Percentiles rank a stretch among this genome's conserved stretches.
phyloP scores from a whole-genome alignment of 1,140 invertebrate genomes.

The Teleogryllus occipitalis region DNA sequence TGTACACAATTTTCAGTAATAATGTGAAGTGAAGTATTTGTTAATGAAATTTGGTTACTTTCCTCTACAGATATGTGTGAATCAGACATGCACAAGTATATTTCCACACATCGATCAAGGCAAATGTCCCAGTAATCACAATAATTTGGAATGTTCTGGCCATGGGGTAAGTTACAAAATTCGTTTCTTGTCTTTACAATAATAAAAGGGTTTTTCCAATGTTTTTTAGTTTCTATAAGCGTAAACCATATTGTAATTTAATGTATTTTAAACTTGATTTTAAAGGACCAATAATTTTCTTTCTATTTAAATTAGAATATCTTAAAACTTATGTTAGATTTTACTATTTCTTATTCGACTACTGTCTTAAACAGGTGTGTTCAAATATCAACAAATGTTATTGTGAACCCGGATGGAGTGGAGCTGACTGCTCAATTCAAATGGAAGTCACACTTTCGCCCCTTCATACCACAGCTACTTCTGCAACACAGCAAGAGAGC shows the following conservation, averaged over 20 bases:
- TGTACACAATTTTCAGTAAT: too few relatives aligned
- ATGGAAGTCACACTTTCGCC: conserved; percentile 52
- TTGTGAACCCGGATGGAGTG: conserved; percentile 82
- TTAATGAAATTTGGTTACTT: background rate
- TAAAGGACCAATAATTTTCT: background rate
- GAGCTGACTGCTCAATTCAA: conserved; percentile 76
- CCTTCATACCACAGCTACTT: conserved; percentile 35
- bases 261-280: background rate
- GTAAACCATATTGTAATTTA: background rate
- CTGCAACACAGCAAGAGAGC: conserved; percentile 33
- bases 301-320: background rate
- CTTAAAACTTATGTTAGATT: background rate
- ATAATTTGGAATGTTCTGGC: conserved; percentile 82
- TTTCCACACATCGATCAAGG: conserved; percentile 73
- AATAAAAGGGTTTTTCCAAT: background rate
- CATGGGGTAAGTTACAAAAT: conserved; percentile 66
- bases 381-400: conserved; percentile 88
- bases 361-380: conserved; percentile 62
- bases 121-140: conserved; percentile 81
- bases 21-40: too few relatives aligned
- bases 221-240: conserved; percentile 15
- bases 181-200: background rate
- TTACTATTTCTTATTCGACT: background rate
- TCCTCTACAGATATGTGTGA: conserved; percentile 68
- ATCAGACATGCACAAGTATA: conserved; percentile 81